phyloP scores from a whole-genome alignment of 2,797 vertebrate genomes.

The Siniperca scherzeri region DNA sequence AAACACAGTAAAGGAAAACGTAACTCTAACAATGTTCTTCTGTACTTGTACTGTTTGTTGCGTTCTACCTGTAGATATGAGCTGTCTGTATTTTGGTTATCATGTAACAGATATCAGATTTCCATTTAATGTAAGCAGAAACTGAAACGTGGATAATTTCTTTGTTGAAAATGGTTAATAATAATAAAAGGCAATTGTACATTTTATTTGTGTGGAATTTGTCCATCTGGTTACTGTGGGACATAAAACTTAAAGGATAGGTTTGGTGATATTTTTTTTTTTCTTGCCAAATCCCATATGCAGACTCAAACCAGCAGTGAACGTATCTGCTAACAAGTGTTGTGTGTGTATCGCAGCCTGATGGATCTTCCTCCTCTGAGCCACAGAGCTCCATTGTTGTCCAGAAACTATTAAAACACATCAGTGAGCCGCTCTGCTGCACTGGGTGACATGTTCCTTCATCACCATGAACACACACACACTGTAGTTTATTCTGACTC shows the following conservation, averaged over 20 bases:
- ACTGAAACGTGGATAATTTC: conserved; percentile 75
- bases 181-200: conserved; percentile 84
- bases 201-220: conserved; percentile 71
- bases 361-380: background rate
- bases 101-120: conserved; percentile 66
- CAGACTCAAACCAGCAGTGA: background rate
- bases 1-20: conserved; percentile 34
- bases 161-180: conserved; percentile 83
- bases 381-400: background rate
- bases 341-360: background rate
- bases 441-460: background rate
- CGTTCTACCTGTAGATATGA: conserved; percentile 82
- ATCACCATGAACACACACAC: background rate
- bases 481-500: too few species aligned
- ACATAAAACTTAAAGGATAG: background rate
- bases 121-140: conserved; percentile 77
- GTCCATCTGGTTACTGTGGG: background rate
- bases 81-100: conserved; percentile 80
- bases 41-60: conserved; percentile 65
- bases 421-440: too few species aligned
- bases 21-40: conserved; percentile 49
- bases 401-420: background rate
- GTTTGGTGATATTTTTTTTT: background rate
- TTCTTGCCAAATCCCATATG: background rate
- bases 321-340: background rate